Evolutionary conservation across 1,140 invertebrate genomes (phyloP).

Genomic region (Teleogryllus occipitalis): DNA sequence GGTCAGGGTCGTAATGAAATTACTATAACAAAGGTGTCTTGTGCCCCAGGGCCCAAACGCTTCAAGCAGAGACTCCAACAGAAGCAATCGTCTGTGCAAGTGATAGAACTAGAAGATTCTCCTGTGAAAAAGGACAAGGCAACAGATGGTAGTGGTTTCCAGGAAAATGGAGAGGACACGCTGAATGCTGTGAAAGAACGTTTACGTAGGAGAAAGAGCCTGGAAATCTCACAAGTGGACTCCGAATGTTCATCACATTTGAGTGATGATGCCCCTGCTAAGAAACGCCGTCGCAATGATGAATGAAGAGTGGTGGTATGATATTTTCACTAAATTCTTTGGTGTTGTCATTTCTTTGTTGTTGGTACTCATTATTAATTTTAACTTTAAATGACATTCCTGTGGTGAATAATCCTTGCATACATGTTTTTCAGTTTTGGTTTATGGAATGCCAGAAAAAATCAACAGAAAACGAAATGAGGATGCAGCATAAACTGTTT

Average conservation of each 20-base stretch:
- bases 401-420: not conserved
- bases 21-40: slow-evolving; percentile 25
- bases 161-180: slow-evolving; percentile 21
- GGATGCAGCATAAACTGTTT: not conserved
- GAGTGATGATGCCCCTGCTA: slow-evolving; percentile 19
- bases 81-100: slow-evolving; percentile 18
- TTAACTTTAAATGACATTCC: not conserved
- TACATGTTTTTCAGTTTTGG: not conserved
- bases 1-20: slow-evolving; percentile 25
- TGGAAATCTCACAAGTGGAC: slow-evolving; percentile 25
- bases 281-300: slow-evolving; percentile 18
- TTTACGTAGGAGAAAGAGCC: slow-evolving; percentile 21
- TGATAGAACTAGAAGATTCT: slow-evolving; percentile 26
- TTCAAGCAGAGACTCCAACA: slow-evolving; percentile 23
- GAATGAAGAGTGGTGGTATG: slow-evolving; percentile 8
- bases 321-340: not conserved
- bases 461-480: not conserved
- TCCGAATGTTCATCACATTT: slow-evolving; percentile 20
- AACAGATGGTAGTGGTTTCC: slow-evolving; percentile 1
- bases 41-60: slow-evolving; percentile 21
- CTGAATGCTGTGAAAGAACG: slow-evolving; percentile 24
- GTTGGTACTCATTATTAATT: not conserved
- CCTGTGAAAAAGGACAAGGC: slow-evolving; percentile 21
- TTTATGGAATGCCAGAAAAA: not conserved
- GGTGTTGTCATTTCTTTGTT: not conserved